A percentile compares a stretch with the other conserved stretches of the same genome.
These are phyloP conservation scores for Sinohyriopsis cumingii DNA, from an alignment of 2,888 invertebrate genomes.

Conservation along the genomic window DNA sequence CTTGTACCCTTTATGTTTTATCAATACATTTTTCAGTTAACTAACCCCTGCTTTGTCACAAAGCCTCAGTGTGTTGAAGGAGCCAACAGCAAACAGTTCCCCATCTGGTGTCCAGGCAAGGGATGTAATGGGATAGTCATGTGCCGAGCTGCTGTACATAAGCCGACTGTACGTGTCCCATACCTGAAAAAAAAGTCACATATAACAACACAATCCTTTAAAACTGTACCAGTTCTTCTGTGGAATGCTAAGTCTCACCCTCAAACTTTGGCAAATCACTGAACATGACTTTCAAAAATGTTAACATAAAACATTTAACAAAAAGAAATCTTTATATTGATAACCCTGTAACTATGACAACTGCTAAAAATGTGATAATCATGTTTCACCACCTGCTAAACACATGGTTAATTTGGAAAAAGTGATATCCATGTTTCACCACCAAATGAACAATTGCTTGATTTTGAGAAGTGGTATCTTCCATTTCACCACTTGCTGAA, in stretches of 20 bases:
- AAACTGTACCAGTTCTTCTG: too few relatives aligned
- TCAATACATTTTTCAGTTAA: slow-evolving; percentile 4
- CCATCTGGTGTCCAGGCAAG: slow-evolving; percentile 94
- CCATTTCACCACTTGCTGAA: too few relatives aligned
- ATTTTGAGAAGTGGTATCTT: too few relatives aligned
- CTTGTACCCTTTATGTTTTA: background rate
- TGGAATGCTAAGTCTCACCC: too few relatives aligned
- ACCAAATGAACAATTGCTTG: too few relatives aligned
- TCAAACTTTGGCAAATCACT: too few relatives aligned
- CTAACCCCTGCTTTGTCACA: slow-evolving; percentile 95
- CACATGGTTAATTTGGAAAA: too few relatives aligned
- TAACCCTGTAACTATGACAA: too few relatives aligned
- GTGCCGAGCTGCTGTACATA: slow-evolving; percentile 85
- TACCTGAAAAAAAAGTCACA: slow-evolving; percentile 72
- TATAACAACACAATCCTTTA: background rate
- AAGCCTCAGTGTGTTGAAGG: slow-evolving; percentile 91
- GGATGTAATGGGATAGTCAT: slow-evolving; percentile 93
- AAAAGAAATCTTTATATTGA: background rate
- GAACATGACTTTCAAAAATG: too few relatives aligned
- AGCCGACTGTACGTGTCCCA: slow-evolving; percentile 95
- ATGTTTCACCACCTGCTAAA: too few relatives aligned
- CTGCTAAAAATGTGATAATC: too few relatives aligned
- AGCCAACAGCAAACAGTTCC: slow-evolving; percentile 91
- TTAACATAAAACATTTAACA: background rate
- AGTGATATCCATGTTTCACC: too few relatives aligned